Conservation (phyloP, 2,113 vertebrate genomes). For the Physeter macrocephalus region DNA sequence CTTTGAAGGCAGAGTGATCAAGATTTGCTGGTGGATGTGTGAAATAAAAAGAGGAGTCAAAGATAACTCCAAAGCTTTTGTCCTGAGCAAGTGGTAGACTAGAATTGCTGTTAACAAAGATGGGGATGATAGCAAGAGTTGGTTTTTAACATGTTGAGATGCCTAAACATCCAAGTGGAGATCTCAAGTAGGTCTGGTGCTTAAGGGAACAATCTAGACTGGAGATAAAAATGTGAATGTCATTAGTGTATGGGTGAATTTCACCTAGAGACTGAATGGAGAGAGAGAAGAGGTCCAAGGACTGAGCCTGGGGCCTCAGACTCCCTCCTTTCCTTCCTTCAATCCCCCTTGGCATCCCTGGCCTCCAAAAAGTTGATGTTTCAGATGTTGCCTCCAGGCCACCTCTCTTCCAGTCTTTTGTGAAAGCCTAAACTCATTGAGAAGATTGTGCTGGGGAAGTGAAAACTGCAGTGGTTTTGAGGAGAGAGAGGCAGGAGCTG, state of each 20-base stretch:
- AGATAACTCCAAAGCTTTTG: background rate
- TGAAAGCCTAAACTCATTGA: background rate
- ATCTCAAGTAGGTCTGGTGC: background rate
- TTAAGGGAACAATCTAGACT: background rate
- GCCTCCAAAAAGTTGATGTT: background rate
- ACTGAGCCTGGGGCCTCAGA: background rate
- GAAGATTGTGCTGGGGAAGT: background rate
- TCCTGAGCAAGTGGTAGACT: background rate
- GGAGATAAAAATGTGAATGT: background rate
- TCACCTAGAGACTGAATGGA: background rate
- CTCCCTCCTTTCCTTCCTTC: background rate
- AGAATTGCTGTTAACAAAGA: background rate
- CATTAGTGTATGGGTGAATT: background rate
- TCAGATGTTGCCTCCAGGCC: background rate
- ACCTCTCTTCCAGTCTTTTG: background rate
- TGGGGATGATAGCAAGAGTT: background rate
- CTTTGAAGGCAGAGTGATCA: background rate
- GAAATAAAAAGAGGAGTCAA: background rate
- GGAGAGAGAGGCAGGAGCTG: background rate
- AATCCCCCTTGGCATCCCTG: background rate
- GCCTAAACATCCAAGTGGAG: background rate
- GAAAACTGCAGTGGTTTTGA: background rate
- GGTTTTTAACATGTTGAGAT: background rate
- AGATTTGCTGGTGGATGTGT: background rate
- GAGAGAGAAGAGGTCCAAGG: background rate